These are phyloP conservation scores for Eulemur macaco DNA, from an alignment of 2,113 vertebrate species.

Conservation along the genomic window DNA sequence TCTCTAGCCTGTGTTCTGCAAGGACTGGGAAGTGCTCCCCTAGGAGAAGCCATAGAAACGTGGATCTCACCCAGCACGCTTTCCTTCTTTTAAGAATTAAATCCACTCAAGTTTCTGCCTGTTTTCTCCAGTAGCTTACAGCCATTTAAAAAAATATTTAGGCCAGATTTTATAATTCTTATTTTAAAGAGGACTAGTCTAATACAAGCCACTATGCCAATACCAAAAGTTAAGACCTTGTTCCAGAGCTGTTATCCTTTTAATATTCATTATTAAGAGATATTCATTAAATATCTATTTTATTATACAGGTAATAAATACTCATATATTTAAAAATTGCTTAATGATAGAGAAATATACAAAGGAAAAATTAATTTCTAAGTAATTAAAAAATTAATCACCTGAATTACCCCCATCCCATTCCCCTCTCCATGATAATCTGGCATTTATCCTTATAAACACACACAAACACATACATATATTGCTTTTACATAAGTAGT, in stretches of 20 bases:
- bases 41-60: not conserved
- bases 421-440: not conserved
- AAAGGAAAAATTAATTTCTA: conserved; percentile 25
- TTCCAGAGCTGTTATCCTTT: not conserved
- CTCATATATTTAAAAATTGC: not conserved
- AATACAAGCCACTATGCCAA: not conserved
- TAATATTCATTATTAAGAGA: not conserved
- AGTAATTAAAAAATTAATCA: conserved; percentile 18
- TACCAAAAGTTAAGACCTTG: not conserved
- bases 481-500: not conserved
- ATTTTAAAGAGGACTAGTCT: not conserved
- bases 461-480: not conserved
- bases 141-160: not conserved
- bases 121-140: not conserved
- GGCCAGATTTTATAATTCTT: not conserved
- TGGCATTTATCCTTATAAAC: not conserved
- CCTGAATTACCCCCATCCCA: not conserved
- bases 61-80: not conserved
- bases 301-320: not conserved
- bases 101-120: not conserved
- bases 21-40: not conserved
- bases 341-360: not conserved
- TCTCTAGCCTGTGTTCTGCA: not conserved
- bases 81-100: not conserved
- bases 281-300: not conserved